Evolutionary conservation across 2,113 vertebrate genomes (phyloP), one percentile per base, ranked within the genome.

Genomic region (Nannobrachium achirus): DNA sequence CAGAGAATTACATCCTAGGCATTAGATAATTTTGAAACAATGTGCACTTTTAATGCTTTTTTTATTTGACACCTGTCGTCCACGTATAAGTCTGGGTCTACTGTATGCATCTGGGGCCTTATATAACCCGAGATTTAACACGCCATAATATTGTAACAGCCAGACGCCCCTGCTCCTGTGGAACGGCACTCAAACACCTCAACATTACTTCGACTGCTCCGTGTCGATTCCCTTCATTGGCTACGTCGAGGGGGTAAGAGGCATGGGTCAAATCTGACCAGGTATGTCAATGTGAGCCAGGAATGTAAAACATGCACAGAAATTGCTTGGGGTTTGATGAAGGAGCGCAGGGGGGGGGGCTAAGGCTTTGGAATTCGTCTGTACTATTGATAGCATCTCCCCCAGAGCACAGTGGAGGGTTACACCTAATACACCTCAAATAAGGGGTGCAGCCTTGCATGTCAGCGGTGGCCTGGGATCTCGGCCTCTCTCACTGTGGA

Each of bases 1-100:
- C 71, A 50, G 68, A 73, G 82, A 73, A 74, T 60, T 4, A 75
- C 60, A 73, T 66, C 41, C 48, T 39, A 53, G 46, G 19, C 45
- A 75, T 84, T 78, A 85, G 78, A 79, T 87, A 73, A 80, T 78
- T 71, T 70, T 60, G 60, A 78, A 87, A 83, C 75, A 81, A 85
- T 69, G 75, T 83, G 59, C 45, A 73, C 78, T 80, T 86, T 84
- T 66, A 40, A 51, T 60, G 9, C 56, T 39, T 79, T 85, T 33
- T 33, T 83, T 80, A 86, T 84, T 80, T 80, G 83, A 71, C 65
- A 25, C 48, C 61, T 73, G 84, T 73, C 84, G 56, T n/a, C n/a
- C 77, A 69, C 56, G n/a, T n/a, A 56, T 80, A 79, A 52, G 84
- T 79, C 86, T 82, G 75, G 76, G 75, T 56, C 49, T 59, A 33